A percentile compares a stretch with the other conserved stretches of the same genome.
Evolutionary conservation across 1,140 invertebrate species (phyloP).

Genomic region (Neotoxoptera formosana): DNA sequence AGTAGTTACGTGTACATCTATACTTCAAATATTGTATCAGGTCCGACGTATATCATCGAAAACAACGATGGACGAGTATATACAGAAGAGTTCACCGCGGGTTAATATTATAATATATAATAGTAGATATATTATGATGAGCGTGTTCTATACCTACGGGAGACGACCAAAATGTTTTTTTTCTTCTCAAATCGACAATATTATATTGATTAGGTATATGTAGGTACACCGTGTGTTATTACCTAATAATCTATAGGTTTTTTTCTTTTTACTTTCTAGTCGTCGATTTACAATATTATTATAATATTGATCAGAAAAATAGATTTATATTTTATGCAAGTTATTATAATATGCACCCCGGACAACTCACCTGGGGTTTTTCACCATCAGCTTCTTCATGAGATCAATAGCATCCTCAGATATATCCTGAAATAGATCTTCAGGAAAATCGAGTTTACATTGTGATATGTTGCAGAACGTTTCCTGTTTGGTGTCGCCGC

Average conservation of each 20-base stretch:
- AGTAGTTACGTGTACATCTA: background rate
- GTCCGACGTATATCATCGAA: background rate
- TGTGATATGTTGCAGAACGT: constrained; percentile 94
- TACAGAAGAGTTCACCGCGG: background rate
- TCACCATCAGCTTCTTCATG: constrained; percentile 67
- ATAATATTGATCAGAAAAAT: background rate
- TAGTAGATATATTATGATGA: background rate
- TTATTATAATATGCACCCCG: background rate
- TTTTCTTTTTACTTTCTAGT: background rate
- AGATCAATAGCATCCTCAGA: constrained; percentile 85
- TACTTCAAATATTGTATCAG: background rate
- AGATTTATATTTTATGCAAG: background rate
- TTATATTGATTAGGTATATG: background rate
- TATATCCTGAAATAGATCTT: constrained; percentile 85
- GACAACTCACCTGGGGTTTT: constrained; percentile 60
- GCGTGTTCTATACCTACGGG: background rate
- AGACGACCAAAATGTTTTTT: background rate
- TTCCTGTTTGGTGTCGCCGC: constrained; percentile 92
- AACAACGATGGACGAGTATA: background rate
- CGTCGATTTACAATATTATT: background rate
- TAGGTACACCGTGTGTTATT: background rate
- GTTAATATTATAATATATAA: background rate
- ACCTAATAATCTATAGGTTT: background rate
- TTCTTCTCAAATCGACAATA: background rate
- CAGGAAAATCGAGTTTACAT: constrained; percentile 88